These are phyloP conservation scores for Stegodyphus mimosarum DNA, from an alignment of 1,140 invertebrate genomes.

Conservation along the genomic window DNA sequence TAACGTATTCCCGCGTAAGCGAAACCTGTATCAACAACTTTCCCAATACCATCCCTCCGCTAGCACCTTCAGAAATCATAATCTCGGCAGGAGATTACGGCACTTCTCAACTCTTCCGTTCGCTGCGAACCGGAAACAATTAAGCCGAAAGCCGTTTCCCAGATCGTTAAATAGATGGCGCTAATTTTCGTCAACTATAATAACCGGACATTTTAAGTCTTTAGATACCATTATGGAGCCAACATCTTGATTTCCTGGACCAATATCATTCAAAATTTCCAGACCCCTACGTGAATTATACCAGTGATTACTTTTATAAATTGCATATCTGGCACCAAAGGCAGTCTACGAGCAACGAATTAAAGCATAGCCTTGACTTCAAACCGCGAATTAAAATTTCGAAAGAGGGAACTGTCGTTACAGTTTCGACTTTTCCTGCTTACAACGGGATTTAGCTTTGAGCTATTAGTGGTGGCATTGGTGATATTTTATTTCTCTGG, in stretches of 20 bases:
- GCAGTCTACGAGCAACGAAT: not conserved
- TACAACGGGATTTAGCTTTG: conserved; percentile 6
- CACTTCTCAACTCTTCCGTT: conserved; percentile 50
- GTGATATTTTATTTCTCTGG: conserved; percentile 28
- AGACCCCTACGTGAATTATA: conserved; percentile 29
- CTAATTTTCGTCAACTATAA: conserved; percentile 60
- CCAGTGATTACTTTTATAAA: conserved; percentile 59
- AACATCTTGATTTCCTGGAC: conserved; percentile 52
- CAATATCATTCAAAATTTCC: conserved; percentile 60
- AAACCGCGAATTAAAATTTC: conserved; percentile 39
- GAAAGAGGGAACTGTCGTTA: conserved; percentile 39
- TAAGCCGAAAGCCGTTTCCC: conserved; percentile 45
- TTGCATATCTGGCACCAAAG: conserved; percentile 20
- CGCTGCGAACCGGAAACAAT: conserved; percentile 50
- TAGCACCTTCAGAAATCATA: conserved; percentile 33
- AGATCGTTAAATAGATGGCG: conserved; percentile 59
- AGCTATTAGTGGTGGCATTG: conserved; percentile 37
- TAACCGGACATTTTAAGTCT: conserved; percentile 60
- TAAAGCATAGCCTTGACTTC: not conserved
- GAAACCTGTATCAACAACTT: not conserved
- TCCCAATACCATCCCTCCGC: not conserved
- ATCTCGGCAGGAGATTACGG: conserved; percentile 42
- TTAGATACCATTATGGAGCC: conserved; percentile 57
- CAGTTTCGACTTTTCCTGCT: conserved; percentile 40
- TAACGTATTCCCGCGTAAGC: not conserved